Evolutionary conservation across 2,113 vertebrate genomes (phyloP).

Genomic region (Neolamprologus hecqui): DNA sequence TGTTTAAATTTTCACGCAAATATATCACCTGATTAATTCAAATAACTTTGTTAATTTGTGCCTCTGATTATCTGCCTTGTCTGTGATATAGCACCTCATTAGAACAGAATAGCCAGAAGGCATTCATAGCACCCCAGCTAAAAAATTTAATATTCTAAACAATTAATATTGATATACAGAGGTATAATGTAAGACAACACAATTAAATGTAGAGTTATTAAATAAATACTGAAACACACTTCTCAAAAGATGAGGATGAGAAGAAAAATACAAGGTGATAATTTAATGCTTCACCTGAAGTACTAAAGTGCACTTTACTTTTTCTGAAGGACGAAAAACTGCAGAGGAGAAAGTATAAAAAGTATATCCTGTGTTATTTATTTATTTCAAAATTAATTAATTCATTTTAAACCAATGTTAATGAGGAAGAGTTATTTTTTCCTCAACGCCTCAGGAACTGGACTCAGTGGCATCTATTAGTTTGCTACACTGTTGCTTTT

Average conservation of each 20-base stretch:
- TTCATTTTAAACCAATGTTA: not conserved
- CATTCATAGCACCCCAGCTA: constrained; percentile 26
- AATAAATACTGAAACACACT: not conserved
- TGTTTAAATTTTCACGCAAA: constrained; percentile 34
- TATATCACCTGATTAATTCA: constrained; percentile 58
- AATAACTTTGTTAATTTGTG: constrained; percentile 61
- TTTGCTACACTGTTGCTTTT: constrained; percentile 24
- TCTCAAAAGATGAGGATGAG: not conserved
- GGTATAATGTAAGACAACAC: not conserved
- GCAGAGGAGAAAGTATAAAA: not conserved
- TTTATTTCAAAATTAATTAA: not conserved
- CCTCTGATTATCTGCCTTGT: constrained; percentile 47
- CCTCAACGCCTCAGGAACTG: constrained; percentile 24
- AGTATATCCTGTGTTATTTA: not conserved
- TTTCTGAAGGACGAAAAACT: not conserved
- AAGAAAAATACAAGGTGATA: not conserved
- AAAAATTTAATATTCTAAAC: constrained; percentile 41
- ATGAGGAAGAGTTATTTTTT: constrained; percentile 9
- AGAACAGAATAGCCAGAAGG: constrained; percentile 48
- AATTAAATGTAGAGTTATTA: constrained; percentile 44
- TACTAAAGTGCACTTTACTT: not conserved
- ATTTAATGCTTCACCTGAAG: not conserved
- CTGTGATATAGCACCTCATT: constrained; percentile 64
- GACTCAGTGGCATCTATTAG: constrained; percentile 46
- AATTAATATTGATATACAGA: constrained; percentile 48